Percentiles rank a stretch among this genome's conserved stretches.
Conservation (phyloP, 2,113 vertebrate genomes). For the Butastur rufipennis region DNA sequence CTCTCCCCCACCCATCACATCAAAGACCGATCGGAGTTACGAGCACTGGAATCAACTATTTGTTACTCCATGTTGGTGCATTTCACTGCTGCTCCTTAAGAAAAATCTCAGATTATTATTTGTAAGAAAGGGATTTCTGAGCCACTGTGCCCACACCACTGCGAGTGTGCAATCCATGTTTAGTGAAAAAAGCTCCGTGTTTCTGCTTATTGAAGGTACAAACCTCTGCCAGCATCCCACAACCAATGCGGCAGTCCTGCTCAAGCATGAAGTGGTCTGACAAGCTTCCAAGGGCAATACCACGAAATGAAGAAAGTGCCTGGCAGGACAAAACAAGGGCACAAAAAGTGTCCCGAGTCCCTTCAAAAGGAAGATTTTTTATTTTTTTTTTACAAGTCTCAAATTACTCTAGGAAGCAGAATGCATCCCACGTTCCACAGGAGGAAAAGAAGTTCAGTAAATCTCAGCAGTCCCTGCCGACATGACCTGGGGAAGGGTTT, state of each 20-base stretch:
- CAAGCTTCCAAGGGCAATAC: neutral
- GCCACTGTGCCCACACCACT: too few relatives aligned
- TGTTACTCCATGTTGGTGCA: rapidly evolving
- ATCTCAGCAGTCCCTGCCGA: neutral
- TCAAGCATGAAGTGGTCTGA: neutral
- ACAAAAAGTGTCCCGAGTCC: rapidly evolving
- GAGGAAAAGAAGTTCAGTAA: neutral
- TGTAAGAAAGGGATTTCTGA: neutral
- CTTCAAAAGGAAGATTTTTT: neutral
- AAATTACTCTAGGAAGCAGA: neutral
- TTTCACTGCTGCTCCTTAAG: neutral
- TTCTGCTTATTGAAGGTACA: neutral
- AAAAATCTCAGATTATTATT: neutral
- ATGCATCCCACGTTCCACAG: rapidly evolving
- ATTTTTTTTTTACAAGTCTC: neutral
- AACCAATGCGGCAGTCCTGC: neutral
- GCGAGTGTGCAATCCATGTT: rapidly evolving
- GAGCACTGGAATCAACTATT: neutral
- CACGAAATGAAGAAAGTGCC: neutral
- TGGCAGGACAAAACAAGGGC: neutral
- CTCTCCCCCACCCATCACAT: rapidly evolving
- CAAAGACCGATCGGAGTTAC: rapidly evolving
- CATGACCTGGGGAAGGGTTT: neutral
- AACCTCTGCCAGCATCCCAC: neutral
- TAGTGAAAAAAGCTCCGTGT: too few relatives aligned